These are phyloP conservation scores for Phragmatobia fuliginosa DNA, from an alignment of 2,888 invertebrate species.

Conservation along the genomic window DNA sequence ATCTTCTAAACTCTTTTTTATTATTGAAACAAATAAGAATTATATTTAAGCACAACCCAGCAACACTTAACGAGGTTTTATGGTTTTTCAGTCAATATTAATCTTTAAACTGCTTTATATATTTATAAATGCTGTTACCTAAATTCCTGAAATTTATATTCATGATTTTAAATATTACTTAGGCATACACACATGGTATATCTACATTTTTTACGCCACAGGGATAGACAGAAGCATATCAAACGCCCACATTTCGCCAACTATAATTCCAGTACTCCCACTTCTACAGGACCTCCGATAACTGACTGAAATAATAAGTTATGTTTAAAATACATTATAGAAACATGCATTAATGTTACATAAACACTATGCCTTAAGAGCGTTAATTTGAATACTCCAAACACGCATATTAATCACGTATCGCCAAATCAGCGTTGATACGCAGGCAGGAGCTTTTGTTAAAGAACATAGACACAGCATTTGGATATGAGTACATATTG, in stretches of 20 bases:
- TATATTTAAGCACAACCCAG: no score
- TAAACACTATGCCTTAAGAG: slow-evolving; percentile 12
- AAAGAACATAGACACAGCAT: slow-evolving; percentile 12
- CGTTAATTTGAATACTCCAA: slow-evolving; percentile 16
- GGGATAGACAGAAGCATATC: background rate
- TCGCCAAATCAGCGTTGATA: slow-evolving; percentile 9
- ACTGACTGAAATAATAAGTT: slow-evolving; percentile 14
- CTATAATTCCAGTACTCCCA: background rate
- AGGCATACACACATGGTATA: background rate
- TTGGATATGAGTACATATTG: background rate
- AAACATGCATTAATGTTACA: slow-evolving; percentile 12
- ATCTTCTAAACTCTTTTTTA: no score
- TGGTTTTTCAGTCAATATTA: no score
- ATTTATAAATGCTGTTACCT: background rate
- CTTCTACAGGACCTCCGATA: background rate
- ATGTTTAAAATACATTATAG: slow-evolving; percentile 12
- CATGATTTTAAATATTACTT: background rate
- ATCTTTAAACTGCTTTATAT: background rate
- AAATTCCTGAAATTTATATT: background rate
- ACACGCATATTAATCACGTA: slow-evolving; percentile 13
- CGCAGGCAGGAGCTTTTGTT: slow-evolving; percentile 4
- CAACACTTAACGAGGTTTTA: no score
- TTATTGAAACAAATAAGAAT: no score
- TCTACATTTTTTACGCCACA: background rate
- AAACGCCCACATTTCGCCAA: no score